Base-by-base conservation (phyloP, 2,888 invertebrate species). In the Thymelicus lineola region DNA sequence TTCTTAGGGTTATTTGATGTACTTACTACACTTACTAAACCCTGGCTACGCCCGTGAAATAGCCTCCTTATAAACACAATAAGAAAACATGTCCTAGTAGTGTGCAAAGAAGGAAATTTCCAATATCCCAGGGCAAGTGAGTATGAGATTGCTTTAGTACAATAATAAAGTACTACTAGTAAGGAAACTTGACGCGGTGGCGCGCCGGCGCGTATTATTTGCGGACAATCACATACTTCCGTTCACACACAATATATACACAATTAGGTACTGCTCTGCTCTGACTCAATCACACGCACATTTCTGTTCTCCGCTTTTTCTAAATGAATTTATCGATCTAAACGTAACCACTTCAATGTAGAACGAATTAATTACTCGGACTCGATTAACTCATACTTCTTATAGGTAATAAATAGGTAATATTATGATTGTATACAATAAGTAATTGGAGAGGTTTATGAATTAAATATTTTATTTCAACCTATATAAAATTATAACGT, bases 211-310 rank as follows among this genome's bases (percentile, higher is more conserved):
- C 75, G 73, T 62, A 76, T 76, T 77, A 76, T 79, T 75, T 73
- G 73, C 79, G 75, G 76, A 71, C 83, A 86, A 88, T 86, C 82
- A 80, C 67, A 73, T 57, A 72, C 78, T 86, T 89, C 88, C 88
- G 87, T 77, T 84, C 83, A 73, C 82, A 79, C 74, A 79, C 73
- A 73, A 74, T 73, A 73, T 74, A 70, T 58, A 61, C 59, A 71
- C 75, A 75, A 75, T 75, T 71, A 55, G 55, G 28, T 55, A 72
- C 62, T 61, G 42, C 73, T 73, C 67, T 67, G 42, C 73, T 73
- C 67, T 73, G 72, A 78, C 72, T 73, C 71, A 73, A 70, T 71
- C 15, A 64, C 65, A 72, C 72, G 74, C 72, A 73, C 50, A 69
- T 72, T 74, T 74, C 72, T 71, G 60, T 66, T 71, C 70, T 71